phyloP scores from a whole-genome alignment of 2,797 vertebrate species.

The Bradypodion ventrale region DNA sequence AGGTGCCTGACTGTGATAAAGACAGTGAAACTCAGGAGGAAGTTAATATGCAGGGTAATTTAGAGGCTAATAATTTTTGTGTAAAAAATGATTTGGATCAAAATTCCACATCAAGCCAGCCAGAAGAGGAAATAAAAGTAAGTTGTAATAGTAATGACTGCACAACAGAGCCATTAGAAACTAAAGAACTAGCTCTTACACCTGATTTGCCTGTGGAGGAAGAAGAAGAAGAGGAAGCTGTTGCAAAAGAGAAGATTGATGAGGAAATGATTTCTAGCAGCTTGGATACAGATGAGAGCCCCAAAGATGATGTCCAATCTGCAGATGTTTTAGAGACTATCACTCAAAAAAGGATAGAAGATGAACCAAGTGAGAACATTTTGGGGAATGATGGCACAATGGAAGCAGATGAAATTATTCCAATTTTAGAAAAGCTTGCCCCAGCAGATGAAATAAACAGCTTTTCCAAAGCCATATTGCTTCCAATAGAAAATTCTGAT shows the following conservation, averaged over 20 bases:
- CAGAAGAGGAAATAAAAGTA: constrained; percentile 60
- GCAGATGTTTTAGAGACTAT: constrained; percentile 57
- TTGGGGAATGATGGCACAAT: constrained; percentile 69
- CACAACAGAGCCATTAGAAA: constrained; percentile 55
- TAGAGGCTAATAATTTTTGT: constrained; percentile 63
- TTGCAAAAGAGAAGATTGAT: constrained; percentile 58
- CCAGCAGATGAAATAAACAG: constrained; percentile 75
- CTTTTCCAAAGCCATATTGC: constrained; percentile 75
- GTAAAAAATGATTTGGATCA: constrained; percentile 60
- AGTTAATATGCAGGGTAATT: constrained; percentile 51
- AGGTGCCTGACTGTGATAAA: constrained; percentile 61
- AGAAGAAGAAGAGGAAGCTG: constrained; percentile 52
- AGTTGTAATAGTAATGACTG: constrained; percentile 36
- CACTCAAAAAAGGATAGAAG: constrained; percentile 54
- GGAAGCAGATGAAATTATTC: constrained; percentile 84
- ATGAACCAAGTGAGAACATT: constrained; percentile 52
- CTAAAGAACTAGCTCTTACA: constrained; percentile 51
- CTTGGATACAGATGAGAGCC: constrained; percentile 70
- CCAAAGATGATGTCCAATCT: constrained; percentile 59
- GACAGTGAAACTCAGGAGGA: constrained; percentile 59
- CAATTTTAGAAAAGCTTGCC: constrained; percentile 83
- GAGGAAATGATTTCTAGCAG: constrained; percentile 80
- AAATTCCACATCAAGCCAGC: constrained; percentile 48
- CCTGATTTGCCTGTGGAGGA: constrained; percentile 56
- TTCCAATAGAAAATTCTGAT: constrained; percentile 69